Evolutionary conservation across 2,113 vertebrate genomes (phyloP), one percentile per base, ranked within the genome.

Genomic region (Larimichthys crocea): DNA sequence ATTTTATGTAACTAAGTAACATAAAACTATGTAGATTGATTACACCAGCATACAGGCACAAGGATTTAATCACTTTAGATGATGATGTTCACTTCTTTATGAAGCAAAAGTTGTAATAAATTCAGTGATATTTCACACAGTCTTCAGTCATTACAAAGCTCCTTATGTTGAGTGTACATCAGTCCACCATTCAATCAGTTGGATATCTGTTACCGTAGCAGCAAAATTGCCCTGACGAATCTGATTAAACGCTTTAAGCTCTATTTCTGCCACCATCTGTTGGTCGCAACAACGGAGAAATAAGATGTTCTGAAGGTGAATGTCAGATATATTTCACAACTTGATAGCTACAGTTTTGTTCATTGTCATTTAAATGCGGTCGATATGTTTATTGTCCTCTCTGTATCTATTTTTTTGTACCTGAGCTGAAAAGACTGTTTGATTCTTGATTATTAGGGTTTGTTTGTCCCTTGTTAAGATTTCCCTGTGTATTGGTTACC

Each of bases 171-270:
- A 73, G 20, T 26, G 57, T 60, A 17, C 60, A 85, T 60, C 68
- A 79, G 62, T 46, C 48, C 48, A 44, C 16, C 20, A 35, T 74
- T 80, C 73, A 90, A 71, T 87, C 77, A 68, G 71, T 59, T 76
- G 64, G 65, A 73, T 80, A 84, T 85, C 42, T 1, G 73, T 87
- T 65, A 77, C 67, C 12, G 5, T 57, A 57, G 78, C 70, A 79
- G 57, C 76, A 55, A 83, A 89, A 79, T 82, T 83, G 29, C 82
- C 76, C 72, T 16, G 50, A 86, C 68, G 81, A 84, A 76, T 80
- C 75, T 68, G 74, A 89, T 87, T 78, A 89, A 85, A 85, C 31
- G 22, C 72, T 77, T 75, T 76, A 71, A 80, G 42, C 71, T 82
- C n/a, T 76, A 46, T 80, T 67, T 81, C 63, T 83, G 78, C 10